Percentiles rank a stretch among this genome's conserved stretches.
Evolutionary conservation across 1,140 invertebrate species (phyloP).

Genomic region (Nomia melanderi): DNA sequence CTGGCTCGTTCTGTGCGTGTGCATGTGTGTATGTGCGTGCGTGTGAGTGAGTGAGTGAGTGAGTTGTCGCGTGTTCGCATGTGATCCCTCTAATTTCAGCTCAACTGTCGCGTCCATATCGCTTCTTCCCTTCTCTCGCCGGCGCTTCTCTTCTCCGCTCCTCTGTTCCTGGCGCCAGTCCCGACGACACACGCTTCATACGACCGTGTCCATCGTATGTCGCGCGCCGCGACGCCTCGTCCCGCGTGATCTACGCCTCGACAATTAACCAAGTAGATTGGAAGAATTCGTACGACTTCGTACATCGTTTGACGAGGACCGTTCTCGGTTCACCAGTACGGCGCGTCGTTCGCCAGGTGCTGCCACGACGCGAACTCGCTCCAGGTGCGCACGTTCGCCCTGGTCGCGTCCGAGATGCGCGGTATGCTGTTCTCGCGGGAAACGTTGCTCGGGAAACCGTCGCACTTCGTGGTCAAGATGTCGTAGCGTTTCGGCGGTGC

Average conservation of each 20-base stretch:
- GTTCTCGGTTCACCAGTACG: conserved; percentile 85
- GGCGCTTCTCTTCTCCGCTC: conserved; percentile 7
- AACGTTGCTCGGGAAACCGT: conserved; percentile 34
- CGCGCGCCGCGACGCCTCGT: neutral
- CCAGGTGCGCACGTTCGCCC: conserved; percentile 84
- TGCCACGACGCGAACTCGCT: conserved; percentile 89
- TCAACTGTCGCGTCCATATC: conserved; percentile 9
- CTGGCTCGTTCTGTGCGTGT: no score
- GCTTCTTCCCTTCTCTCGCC: conserved; percentile 25
- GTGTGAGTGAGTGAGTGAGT: no score
- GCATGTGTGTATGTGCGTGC: no score
- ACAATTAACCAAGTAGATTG: conserved; percentile 44
- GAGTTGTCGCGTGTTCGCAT: no score
- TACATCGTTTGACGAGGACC: conserved; percentile 53
- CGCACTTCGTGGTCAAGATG: conserved; percentile 35
- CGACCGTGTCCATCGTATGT: neutral
- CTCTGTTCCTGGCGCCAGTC: conserved; percentile 20
- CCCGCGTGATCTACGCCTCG: conserved; percentile 49
- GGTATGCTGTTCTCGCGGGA: conserved; percentile 34
- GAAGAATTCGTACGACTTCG: conserved; percentile 56
- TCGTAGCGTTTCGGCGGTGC: conserved; percentile 53
- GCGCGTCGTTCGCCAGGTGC: conserved; percentile 84
- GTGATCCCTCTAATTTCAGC: conserved; percentile 40
- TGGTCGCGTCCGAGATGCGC: conserved; percentile 77
- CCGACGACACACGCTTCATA: conserved; percentile 8